Evolutionary conservation across 2,797 vertebrate genomes (phyloP).

Genomic region (Gouania willdenowi): DNA sequence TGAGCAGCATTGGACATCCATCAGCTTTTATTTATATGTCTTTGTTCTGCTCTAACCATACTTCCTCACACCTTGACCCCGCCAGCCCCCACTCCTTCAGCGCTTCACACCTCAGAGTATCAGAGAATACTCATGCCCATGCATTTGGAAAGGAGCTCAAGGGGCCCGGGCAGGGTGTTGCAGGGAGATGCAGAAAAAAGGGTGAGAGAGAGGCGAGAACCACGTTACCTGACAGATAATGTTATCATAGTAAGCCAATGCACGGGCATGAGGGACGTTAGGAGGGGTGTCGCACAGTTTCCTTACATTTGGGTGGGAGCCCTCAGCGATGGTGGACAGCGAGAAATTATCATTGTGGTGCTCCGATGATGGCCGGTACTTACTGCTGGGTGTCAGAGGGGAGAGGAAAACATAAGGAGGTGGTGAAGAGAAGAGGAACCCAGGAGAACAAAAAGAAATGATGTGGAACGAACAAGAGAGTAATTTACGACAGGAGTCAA

Average conservation of each 20-base stretch:
- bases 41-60: slow-evolving; percentile 25
- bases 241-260: slow-evolving; percentile 92
- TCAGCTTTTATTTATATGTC: slow-evolving; percentile 25
- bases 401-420: background rate
- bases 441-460: background rate
- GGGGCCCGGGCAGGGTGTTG: slow-evolving; percentile 42
- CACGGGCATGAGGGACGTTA: slow-evolving; percentile 85
- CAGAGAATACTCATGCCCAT: slow-evolving; percentile 62
- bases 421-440: background rate
- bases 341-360: slow-evolving; percentile 99
- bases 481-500: background rate
- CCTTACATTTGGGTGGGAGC: slow-evolving; percentile 99
- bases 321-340: slow-evolving; percentile 98
- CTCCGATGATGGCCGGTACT: slow-evolving; percentile 94
- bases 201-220: slow-evolving; percentile 75
- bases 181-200: slow-evolving; percentile 55
- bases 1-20: too few relatives aligned
- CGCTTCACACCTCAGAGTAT: slow-evolving; percentile 35
- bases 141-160: slow-evolving; percentile 60
- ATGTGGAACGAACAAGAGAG: background rate
- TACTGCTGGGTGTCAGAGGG: slow-evolving; percentile 68
- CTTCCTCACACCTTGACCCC: slow-evolving; percentile 7
- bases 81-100: slow-evolving; percentile 4
- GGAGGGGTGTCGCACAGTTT: slow-evolving; percentile 81
- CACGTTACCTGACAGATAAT: slow-evolving; percentile 92